Conservation (phyloP, 2,888 invertebrate species). For the Nomada hirtipes region DNA sequence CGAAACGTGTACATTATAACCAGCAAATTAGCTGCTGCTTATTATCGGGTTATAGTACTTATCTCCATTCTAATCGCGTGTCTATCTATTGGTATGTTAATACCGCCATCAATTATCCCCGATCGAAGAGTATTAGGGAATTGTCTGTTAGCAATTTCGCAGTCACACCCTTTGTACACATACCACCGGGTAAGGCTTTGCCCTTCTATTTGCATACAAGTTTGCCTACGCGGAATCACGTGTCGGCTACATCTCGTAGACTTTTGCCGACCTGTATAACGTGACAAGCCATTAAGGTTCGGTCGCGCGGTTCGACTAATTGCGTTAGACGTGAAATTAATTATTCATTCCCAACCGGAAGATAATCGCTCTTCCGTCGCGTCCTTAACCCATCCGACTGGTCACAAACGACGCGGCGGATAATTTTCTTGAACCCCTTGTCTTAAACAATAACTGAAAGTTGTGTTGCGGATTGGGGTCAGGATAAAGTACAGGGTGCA, state of each 20-base stretch:
- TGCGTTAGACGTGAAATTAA: conserved; percentile 51
- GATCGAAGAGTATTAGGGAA: conserved; percentile 1
- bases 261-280: conserved; percentile 39
- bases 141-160: background rate
- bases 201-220: conserved; percentile 63
- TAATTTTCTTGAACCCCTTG: too few relatives aligned
- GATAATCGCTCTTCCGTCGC: conserved; percentile 26
- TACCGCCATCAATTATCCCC: background rate
- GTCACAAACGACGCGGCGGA: background rate
- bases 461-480: too few relatives aligned
- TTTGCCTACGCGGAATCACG: conserved; percentile 64
- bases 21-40: too few relatives aligned
- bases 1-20: too few relatives aligned
- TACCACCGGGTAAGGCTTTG: conserved; percentile 47
- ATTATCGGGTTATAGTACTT: background rate
- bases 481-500: too few relatives aligned
- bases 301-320: conserved; percentile 36
- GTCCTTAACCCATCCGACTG: conserved; percentile 10
- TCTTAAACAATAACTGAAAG: too few relatives aligned
- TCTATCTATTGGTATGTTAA: background rate
- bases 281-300: conserved; percentile 37
- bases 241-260: conserved; percentile 33
- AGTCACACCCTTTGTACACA: conserved; percentile 45
- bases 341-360: conserved; percentile 46
- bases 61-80: background rate